These are phyloP conservation scores for Ypsolopha sequella DNA, from an alignment of 2,888 invertebrate species.

Conservation along the genomic window DNA sequence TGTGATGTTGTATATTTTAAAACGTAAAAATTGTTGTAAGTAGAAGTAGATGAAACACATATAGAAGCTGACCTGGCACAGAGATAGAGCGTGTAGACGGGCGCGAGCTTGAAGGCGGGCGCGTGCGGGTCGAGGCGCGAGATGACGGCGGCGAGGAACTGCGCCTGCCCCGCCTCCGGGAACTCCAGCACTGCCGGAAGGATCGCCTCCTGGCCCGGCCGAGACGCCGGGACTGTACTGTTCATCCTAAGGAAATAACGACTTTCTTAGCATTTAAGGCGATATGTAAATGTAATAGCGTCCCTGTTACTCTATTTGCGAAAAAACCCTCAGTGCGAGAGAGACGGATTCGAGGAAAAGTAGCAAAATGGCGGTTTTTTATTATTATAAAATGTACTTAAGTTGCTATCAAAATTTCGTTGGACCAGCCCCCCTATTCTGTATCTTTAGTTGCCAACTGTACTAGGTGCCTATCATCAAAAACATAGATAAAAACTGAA, in stretches of 20 bases:
- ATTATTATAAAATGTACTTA: too few species aligned
- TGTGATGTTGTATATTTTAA: too few species aligned
- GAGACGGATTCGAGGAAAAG: too few species aligned
- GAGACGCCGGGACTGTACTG: constrained; percentile 19
- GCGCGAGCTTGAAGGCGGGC: constrained; percentile 94
- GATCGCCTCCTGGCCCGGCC: constrained; percentile 86
- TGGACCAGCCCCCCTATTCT: too few species aligned
- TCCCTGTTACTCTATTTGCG: too few species aligned
- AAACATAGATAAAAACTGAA: too few species aligned
- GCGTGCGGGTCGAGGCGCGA: constrained; percentile 89
- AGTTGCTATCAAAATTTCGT: too few species aligned
- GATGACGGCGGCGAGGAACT: constrained; percentile 90
- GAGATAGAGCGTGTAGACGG: constrained; percentile 96
- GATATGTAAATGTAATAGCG: too few species aligned
- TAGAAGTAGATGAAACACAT: neutral
- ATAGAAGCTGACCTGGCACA: constrained; percentile 76
- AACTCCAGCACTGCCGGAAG: constrained; percentile 96
- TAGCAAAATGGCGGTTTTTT: too few species aligned
- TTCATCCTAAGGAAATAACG: constrained; percentile 26
- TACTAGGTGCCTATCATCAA: too few species aligned
- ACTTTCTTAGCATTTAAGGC: neutral
- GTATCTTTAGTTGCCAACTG: too few species aligned
- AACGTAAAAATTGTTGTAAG: neutral
- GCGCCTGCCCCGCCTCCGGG: constrained; percentile 94
- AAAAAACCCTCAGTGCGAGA: too few species aligned